Base-by-base conservation (phyloP, 2,888 invertebrate species). In the Drosophila nr. perissopoda region DNA sequence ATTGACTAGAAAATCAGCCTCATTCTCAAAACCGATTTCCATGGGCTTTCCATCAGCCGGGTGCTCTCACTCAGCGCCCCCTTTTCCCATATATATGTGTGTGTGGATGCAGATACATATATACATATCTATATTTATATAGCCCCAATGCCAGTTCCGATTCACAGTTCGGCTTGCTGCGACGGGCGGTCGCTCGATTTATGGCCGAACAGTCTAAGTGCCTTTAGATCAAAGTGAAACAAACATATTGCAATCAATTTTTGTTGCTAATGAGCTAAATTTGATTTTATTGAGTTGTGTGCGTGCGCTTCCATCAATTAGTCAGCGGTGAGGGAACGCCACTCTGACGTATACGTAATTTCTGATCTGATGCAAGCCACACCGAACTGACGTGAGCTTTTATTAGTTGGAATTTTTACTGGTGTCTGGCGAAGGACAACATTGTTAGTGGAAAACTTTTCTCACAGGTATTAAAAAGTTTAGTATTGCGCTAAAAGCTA, bases 251-350 rank as follows among this genome's bases (percentile, higher is more conserved):
- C 90, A 78, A 87, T 90, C 84, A 87, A 87, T 89, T 88, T 83
- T 78, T 78, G 84, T 76, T 83, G 76, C 87, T 89, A 87, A 90
- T 87, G 87, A 87, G 87, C 69, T 78, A 75, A 83, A 90, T 87
- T 90, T 83, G 79, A 82, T 83, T 90, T 90, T 83, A 90, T 90
- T 89, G 75, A 90, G 82, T 87, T 83, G 76, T 78, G 67, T 59
- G 62, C 40, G 58, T 54, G 34, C 56, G 45, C 53, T 51, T 27
- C 56, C 31, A 60, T 74, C 63, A 74, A 74, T 74, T 74, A 76
- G 45, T 8, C 2, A 45, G 21, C 36, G 25, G 48, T 1, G 42
- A 18, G 51, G 66, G 21, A 10, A 42, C 36, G 31, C 45, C 62
- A 18, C 49, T 57, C 38, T 58, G 76, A 54, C 82, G 78, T 81